Percentiles rank a stretch among this genome's conserved stretches.
These are phyloP conservation scores for Cremastinae sp. DNA, from an alignment of 2,888 invertebrate genomes.

Conservation along the genomic window DNA sequence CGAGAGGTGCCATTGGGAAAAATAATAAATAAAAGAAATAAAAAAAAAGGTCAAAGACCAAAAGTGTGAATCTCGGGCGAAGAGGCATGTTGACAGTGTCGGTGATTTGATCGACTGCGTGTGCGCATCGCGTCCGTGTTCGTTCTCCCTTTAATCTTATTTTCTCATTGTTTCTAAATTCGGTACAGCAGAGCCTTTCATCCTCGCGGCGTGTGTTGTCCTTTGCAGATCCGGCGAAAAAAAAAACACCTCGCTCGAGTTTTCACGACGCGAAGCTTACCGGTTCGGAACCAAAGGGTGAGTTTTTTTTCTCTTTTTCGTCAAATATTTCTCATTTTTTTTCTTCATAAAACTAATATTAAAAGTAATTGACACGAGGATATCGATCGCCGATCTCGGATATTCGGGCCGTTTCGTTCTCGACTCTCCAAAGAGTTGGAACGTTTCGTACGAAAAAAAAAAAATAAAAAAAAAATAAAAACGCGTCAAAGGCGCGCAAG, in stretches of 20 bases:
- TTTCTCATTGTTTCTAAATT: constrained; percentile 12
- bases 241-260: background rate
- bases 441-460: too few relatives aligned
- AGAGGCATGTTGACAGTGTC: constrained; percentile 3
- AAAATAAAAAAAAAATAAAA: too few relatives aligned
- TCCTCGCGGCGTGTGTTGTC: background rate
- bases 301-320: constrained; percentile 52
- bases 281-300: constrained; percentile 67
- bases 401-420: too few relatives aligned
- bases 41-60: too few relatives aligned
- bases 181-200: background rate
- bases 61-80: constrained; percentile 1
- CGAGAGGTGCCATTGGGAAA: background rate
- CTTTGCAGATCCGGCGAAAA: constrained; percentile 7
- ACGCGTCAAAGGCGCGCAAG: too few relatives aligned
- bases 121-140: constrained; percentile 38
- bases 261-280: constrained; percentile 6
- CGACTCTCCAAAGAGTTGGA: too few relatives aligned
- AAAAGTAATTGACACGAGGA: too few relatives aligned
- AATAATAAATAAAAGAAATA: too few relatives aligned
- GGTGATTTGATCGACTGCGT: constrained; percentile 40
- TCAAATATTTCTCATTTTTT: too few relatives aligned
- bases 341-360: too few relatives aligned
- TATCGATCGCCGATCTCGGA: too few relatives aligned
- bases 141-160: constrained; percentile 7